Base-by-base conservation (phyloP, 2,113 vertebrate genomes). In the Vidua macroura region DNA sequence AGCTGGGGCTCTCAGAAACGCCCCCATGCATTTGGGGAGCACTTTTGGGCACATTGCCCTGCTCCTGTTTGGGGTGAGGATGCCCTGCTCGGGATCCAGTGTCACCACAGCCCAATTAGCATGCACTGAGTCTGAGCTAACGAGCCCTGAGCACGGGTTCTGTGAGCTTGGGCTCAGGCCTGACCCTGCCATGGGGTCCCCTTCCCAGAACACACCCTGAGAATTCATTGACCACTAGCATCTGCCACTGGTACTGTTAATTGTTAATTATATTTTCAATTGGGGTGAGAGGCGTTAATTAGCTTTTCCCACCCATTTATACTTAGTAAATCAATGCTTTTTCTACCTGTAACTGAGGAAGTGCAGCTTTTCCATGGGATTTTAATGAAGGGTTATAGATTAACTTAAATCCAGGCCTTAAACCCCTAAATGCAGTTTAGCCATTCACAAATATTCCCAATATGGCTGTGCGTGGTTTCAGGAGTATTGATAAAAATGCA, bases 1-100 rank as follows among this genome's bases (percentile, higher is more conserved):
- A 35, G 15, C 67, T 46, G 41, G 2, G 28, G 7, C 8, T 46
- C 44, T 24, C 63, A 23, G 49, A 46, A 46, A 7, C 24, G 33
- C 37, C 43, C 3, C 1, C 41, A 5, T 0, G 0, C 9, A 0
- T 28, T 37, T 56, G 49, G 62, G 52, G 28, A 14, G 25, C 53
- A 6, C 43, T 51, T 75, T 7, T 3, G 5, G 62, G 44, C 53
- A 2, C 11, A 4, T 69, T 64, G 13, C 35, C 49, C 39, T 60
- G 64, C 10, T n/a, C 8, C 20, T 31, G 10, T 8, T 20, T 4
- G 23, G 85, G 66, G 1, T 31, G 60, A 74, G 74, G 60, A 25
- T 39, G 69, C 41, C 76, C 19, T 33, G 44, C 16, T 48, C 7
- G 15, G 46, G 69, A 4, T 33, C 20, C 56, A 2, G 10, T 4